These are phyloP conservation scores for Chironomus tepperi DNA, from an alignment of 1,140 invertebrate genomes.

Conservation along the genomic window DNA sequence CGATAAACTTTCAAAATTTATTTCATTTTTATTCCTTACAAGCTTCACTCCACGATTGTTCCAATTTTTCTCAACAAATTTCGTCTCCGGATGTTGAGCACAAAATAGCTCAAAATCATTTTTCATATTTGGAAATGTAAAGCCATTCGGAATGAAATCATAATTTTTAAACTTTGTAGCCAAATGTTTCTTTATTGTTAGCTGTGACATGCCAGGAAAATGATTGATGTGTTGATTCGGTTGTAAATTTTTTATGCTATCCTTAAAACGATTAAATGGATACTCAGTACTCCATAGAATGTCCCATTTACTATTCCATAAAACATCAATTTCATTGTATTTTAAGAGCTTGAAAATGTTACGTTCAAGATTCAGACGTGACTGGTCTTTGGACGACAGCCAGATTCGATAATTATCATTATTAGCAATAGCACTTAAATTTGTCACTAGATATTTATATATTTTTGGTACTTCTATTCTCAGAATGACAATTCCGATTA, in stretches of 20 bases:
- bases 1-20: not conserved
- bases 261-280: not conserved
- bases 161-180: not conserved
- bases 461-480: not conserved
- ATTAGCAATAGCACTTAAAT: not conserved
- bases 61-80: not conserved
- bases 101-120: not conserved
- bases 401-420: not conserved
- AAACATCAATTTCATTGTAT: not conserved
- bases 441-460: not conserved
- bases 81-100: not conserved
- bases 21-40: not conserved
- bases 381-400: not conserved
- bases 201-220: not conserved
- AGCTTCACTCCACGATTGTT: constrained; percentile 5
- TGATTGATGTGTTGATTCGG: not conserved
- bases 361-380: not conserved
- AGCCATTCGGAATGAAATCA: not conserved
- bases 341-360: not conserved
- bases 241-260: not conserved
- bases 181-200: not conserved
- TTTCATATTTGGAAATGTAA: not conserved
- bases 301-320: not conserved
- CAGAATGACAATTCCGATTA: no score
- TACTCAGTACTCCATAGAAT: not conserved